Evolutionary conservation across 2,113 vertebrate species (phyloP).

Genomic region (Lipotes vexillifer): DNA sequence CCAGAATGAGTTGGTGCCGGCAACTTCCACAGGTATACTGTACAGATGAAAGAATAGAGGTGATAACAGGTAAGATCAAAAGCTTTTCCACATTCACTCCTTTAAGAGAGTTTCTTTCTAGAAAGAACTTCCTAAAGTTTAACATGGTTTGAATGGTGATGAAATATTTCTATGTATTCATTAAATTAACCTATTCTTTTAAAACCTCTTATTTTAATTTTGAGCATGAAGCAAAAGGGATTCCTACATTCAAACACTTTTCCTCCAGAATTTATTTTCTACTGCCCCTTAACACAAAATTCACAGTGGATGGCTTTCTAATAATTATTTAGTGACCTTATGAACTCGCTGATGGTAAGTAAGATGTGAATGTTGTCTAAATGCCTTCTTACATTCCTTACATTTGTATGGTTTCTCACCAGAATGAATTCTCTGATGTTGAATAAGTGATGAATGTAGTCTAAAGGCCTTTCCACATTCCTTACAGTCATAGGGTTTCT

Average conservation of each 20-base stretch:
- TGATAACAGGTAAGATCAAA: background rate
- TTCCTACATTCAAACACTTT: conserved; percentile 23
- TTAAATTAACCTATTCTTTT: background rate
- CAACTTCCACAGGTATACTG: background rate
- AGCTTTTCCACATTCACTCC: background rate
- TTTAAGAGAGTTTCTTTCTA: background rate
- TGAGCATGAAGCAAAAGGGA: conserved; percentile 32
- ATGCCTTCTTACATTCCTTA: conserved; percentile 77
- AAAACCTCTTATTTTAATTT: background rate
- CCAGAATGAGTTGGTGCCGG: background rate
- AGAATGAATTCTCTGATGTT: conserved; percentile 75
- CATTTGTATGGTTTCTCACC: conserved; percentile 84
- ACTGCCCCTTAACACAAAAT: conserved; percentile 1
- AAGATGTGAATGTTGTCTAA: conserved; percentile 82
- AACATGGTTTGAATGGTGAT: background rate
- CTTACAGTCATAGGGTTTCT: conserved; percentile 72
- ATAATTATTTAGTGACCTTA: conserved; percentile 51
- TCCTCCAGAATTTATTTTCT: conserved; percentile 19
- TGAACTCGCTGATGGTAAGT: conserved; percentile 75
- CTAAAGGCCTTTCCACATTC: conserved; percentile 75
- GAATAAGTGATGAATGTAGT: conserved; percentile 70
- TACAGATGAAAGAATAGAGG: background rate
- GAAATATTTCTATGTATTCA: background rate
- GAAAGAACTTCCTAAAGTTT: background rate
- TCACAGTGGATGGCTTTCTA: background rate